Evolutionary conservation across 1,140 invertebrate species (phyloP), one percentile per base, ranked within the genome.

Genomic region (Drosophila mauritiana): DNA sequence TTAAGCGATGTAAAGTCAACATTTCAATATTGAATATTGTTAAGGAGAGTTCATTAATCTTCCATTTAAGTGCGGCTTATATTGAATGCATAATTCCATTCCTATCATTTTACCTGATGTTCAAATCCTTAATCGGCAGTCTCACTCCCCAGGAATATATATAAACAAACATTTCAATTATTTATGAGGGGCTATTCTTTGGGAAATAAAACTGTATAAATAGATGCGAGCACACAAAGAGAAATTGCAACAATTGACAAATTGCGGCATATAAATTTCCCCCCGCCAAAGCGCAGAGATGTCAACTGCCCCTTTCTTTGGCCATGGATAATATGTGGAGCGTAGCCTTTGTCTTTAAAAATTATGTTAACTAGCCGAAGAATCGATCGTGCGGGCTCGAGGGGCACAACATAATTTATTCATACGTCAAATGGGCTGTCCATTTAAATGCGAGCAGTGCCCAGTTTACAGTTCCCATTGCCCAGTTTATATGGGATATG

Each of bases 321-420:
- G 62, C 68, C 70, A 58, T 70, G 39, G 48, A 62, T 63, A 36
- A 62, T 59, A 84, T 70, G 51, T 84, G 69, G 80, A 83, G 76
- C 80, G 73, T 78, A 58, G 69, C 52, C 78, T 80, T 80, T 79
- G 53, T 61, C 69, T 85, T 78, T 31, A 56, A 58, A 58, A 80
- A 80, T 64, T 89, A 84, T 84, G 80, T 77, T 84, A 89, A 80
- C 67, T 89, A 88, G 63, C 77, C 68, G 61, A 68, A 74, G 72
- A 67, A 57, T 39, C 72, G 72, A 78, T 69, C 77, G 74, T 43
- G 45, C 45, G 54, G 61, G 49, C 43, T 34, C 51, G 36, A 57
- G 48, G 63, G 25, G 57, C 53, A 69, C 4, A 42, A 37, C n/a
- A 73, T 83, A 83, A 83, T 82, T 83, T 82, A 82, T 82, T 77